Percentiles rank a stretch among this genome's conserved stretches.
phyloP scores from a whole-genome alignment of 2,113 vertebrate genomes.

The Sturnira hondurensis region DNA sequence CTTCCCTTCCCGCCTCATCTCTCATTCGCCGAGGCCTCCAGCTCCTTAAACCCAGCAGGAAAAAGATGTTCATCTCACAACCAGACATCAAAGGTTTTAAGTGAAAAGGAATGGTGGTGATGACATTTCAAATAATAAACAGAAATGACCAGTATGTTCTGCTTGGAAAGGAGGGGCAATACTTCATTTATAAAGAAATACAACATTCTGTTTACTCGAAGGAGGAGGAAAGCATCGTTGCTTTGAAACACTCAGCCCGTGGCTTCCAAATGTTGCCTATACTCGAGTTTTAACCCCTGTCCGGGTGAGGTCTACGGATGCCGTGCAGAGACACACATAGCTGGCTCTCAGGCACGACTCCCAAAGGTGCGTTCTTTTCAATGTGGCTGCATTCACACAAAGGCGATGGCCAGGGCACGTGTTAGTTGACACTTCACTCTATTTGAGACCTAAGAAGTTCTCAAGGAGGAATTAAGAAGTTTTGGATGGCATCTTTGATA shows the following conservation, averaged over 20 bases:
- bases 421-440: neutral
- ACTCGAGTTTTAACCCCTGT: neutral
- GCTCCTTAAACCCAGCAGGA: neutral
- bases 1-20: neutral
- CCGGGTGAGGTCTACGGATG: too few species aligned
- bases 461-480: neutral
- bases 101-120: neutral
- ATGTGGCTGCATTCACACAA: neutral
- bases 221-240: neutral
- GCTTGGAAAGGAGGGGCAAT: neutral
- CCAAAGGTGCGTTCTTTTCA: neutral
- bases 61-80: neutral
- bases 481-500: neutral
- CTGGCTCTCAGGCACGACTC: fast-evolving
- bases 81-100: neutral
- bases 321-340: neutral
- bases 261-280: neutral
- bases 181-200: neutral
- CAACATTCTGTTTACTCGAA: neutral
- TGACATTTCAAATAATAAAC: neutral
- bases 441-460: neutral
- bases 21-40: neutral
- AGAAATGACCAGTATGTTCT: neutral
- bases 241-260: neutral
- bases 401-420: neutral